These are phyloP conservation scores for Thinocorus orbignyianus DNA, from an alignment of 2,113 vertebrate species.

Conservation along the genomic window DNA sequence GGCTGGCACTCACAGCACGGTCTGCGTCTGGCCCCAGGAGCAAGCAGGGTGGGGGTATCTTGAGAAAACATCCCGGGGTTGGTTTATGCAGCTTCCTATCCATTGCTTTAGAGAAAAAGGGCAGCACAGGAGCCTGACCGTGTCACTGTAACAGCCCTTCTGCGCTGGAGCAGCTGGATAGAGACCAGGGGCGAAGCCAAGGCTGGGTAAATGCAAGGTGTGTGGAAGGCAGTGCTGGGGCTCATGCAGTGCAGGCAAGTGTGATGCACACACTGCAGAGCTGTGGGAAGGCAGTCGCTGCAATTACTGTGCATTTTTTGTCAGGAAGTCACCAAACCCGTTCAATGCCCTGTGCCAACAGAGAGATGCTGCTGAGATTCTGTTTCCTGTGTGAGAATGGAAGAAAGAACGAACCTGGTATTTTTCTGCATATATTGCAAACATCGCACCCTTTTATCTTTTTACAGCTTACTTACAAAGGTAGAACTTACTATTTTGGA, in stretches of 20 bases:
- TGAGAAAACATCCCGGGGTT: background rate
- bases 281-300: background rate
- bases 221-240: background rate
- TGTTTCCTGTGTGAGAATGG: background rate
- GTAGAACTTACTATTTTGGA: background rate
- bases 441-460: background rate
- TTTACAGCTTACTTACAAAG: background rate
- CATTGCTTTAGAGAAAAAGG: background rate
- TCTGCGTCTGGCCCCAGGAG: background rate
- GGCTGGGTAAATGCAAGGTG: accelerated
- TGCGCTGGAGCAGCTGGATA: background rate
- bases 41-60: background rate
- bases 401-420: background rate
- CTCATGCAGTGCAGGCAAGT: background rate
- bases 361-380: background rate
- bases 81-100: background rate
- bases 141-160: background rate
- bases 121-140: background rate
- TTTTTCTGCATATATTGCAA: background rate
- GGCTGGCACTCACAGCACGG: accelerated
- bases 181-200: background rate
- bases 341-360: background rate
- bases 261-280: background rate
- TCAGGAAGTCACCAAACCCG: background rate
- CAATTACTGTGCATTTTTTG: background rate